A percentile compares a stretch with the other conserved stretches of the same genome.
These are phyloP conservation scores for Corella eumyota DNA, from an alignment of 23 tunicate species.

Conservation along the genomic window DNA sequence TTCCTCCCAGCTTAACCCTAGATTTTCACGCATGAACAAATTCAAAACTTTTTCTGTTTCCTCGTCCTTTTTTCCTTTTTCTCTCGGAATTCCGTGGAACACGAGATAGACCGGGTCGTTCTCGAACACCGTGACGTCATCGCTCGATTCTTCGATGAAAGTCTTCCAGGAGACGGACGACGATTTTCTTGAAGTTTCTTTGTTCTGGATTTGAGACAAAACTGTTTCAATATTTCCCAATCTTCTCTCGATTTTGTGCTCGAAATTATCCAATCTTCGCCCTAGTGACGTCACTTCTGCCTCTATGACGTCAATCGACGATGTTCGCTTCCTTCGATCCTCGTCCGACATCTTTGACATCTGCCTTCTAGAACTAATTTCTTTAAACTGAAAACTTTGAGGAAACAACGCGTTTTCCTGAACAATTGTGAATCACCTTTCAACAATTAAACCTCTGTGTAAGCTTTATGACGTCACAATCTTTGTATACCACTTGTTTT, in stretches of 20 bases:
- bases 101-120: background rate
- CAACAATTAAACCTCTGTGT: too few relatives aligned
- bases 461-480: too few relatives aligned
- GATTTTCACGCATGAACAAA: constrained; percentile 36
- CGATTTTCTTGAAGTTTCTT: constrained; percentile 2
- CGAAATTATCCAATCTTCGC: constrained; percentile 13
- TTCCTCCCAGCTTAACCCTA: constrained; percentile 39
- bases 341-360: too few relatives aligned
- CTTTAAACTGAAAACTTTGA: too few relatives aligned
- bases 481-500: too few relatives aligned
- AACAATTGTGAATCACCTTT: too few relatives aligned
- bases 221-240: constrained; percentile 36
- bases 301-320: constrained; percentile 9
- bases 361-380: too few relatives aligned
- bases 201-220: constrained; percentile 21
- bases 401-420: too few relatives aligned
- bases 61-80: constrained; percentile 2
- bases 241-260: constrained; percentile 13
- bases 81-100: constrained; percentile 3
- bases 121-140: constrained; percentile 1
- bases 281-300: constrained; percentile 19
- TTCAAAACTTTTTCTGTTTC: constrained; percentile 12
- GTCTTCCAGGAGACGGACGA: constrained; percentile 1
- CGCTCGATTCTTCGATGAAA: constrained; percentile 2
- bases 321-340: constrained; percentile 14